Percentiles rank a stretch among this genome's conserved stretches.
These are phyloP conservation scores for Rhagologus leucostigma DNA, from an alignment of 2,113 vertebrate genomes.

Conservation along the genomic window DNA sequence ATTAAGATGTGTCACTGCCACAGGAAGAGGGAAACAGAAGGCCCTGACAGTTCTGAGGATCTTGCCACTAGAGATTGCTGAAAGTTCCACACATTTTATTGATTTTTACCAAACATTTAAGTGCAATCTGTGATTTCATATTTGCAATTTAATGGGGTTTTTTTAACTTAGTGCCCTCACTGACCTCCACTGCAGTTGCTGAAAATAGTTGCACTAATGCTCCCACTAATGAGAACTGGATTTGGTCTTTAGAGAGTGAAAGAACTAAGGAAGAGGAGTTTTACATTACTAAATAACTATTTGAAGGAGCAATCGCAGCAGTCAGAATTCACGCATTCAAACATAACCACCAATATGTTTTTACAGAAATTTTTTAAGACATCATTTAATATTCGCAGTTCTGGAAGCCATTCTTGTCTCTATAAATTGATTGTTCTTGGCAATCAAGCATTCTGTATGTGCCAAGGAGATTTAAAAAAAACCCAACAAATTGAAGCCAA, in stretches of 20 bases:
- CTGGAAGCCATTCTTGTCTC: slow-evolving; percentile 10
- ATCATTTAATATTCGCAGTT: slow-evolving; percentile 31
- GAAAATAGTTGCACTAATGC: neutral
- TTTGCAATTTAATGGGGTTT: neutral
- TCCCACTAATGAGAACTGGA: neutral
- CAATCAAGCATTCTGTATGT: neutral
- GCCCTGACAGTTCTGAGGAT: neutral
- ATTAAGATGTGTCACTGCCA: neutral
- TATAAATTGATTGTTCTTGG: slow-evolving; percentile 56
- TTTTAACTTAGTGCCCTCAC: neutral
- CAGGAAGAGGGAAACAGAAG: neutral
- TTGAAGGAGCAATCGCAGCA: neutral
- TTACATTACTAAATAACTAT: neutral
- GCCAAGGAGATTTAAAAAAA: slow-evolving; percentile 4
- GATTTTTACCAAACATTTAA: neutral
- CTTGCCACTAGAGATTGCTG: neutral
- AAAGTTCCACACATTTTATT: neutral
- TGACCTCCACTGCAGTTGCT: neutral
- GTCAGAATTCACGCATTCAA: slow-evolving; percentile 20
- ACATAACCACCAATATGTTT: neutral
- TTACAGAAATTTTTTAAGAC: slow-evolving; percentile 55
- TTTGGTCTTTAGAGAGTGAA: neutral
- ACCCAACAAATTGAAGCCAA: slow-evolving; percentile 4
- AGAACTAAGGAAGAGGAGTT: neutral
- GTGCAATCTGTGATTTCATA: neutral